Evolutionary conservation across 2,113 vertebrate species (phyloP).

Genomic region (Tor tambroides): DNA sequence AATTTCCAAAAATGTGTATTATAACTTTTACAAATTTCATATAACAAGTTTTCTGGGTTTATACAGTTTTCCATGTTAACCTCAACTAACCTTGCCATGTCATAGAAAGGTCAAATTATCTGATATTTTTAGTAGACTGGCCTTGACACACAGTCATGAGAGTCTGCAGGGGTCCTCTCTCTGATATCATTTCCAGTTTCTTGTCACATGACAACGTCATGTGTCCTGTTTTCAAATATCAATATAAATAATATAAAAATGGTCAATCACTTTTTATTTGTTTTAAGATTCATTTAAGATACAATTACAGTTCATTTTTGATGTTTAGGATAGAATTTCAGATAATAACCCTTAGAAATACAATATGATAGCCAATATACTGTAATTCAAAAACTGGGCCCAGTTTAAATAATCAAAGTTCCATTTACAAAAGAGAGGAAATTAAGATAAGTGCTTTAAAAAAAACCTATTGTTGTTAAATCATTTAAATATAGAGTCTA

Average conservation of each 20-base stretch:
- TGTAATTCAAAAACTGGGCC: background rate
- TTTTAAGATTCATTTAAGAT: background rate
- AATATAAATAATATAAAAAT: too few relatives aligned
- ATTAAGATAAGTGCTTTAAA: background rate
- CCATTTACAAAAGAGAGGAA: background rate
- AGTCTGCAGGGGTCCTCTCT: background rate
- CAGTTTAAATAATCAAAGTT: background rate
- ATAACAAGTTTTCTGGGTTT: too few relatives aligned
- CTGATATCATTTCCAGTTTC: background rate
- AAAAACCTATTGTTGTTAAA: too few relatives aligned
- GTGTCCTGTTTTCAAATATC: too few relatives aligned
- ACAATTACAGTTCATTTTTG: background rate
- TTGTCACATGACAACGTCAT: background rate
- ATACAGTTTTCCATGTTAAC: background rate
- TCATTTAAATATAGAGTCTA: too few relatives aligned
- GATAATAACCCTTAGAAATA: background rate
- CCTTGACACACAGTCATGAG: background rate
- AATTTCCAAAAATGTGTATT: too few relatives aligned
- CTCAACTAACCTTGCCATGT: background rate
- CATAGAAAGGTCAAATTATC: background rate
- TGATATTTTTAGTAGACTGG: background rate
- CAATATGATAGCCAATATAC: too few relatives aligned
- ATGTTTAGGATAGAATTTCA: background rate
- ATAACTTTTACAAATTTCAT: too few relatives aligned
- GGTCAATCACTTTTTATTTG: too few relatives aligned